Evolutionary conservation across 2,113 vertebrate species (phyloP), one percentile per base, ranked within the genome.

Genomic region (Ictalurus punctatus): DNA sequence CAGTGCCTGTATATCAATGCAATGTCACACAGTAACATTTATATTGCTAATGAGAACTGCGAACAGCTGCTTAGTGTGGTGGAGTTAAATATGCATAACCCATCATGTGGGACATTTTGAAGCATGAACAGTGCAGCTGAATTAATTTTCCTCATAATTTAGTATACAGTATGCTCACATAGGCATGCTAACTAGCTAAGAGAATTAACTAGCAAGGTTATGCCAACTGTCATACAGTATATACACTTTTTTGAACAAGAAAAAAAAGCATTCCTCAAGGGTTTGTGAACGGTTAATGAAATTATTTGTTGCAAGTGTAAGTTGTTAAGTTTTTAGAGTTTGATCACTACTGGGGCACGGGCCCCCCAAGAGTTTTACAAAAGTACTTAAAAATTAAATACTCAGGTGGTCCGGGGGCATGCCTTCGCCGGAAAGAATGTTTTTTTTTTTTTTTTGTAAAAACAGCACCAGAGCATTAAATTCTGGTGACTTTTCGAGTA

Each of bases 31-130:
- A 83, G 56, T 19, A 83, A 83, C 17, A 34, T 82, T 59, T 34
- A 25, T 83, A 83, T 83, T 63, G 19, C 82, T 83, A 83, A 83
- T 63, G 58, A 40, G 34, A 83, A 14, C 58, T 83, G 82, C 40
- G 10, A 83, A 83, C 82, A 83, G 34, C 19, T 82, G 80, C 80
- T 83, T 83, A 25, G 30, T 44, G 34, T 83, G 10, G 21, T 40
- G 23, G 21, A 40, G 34, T 63, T 63, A 40, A 63, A 83, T 83
- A 27, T 61, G 59, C 30, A 63, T 63, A 25, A 12, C 58, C 34
- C 14, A 44, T 44, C 58, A 25, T 14, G 21, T 83, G 82, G 30
- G 58, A 63, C 58, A 83, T 83, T 83, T 83, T 82, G 54, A 82
- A 82, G 56, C 14, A 61, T 56, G 52, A 23, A 40, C 19, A 83